Percentiles rank a stretch among this genome's conserved stretches.
These are phyloP conservation scores for Syngnathoides biaculeatus DNA, from an alignment of 2,113 vertebrate genomes.

Conservation along the genomic window DNA sequence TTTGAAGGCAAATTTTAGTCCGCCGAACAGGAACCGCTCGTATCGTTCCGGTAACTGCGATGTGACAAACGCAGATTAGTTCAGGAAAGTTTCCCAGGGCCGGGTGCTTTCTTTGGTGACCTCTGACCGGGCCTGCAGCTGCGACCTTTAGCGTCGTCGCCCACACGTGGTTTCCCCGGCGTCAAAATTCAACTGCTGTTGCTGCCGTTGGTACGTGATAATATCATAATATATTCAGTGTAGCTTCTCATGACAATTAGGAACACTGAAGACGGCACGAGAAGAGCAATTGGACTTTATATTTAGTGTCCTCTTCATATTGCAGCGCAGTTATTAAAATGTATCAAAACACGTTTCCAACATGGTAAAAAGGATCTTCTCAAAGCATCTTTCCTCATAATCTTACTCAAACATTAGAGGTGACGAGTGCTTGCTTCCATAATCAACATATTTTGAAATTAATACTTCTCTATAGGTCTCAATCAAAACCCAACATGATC, in stretches of 20 bases:
- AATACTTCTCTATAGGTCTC: no score
- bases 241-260: not conserved
- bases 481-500: no score
- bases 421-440: no score
- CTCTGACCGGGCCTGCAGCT: conserved; percentile 54
- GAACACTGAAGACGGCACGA: no score
- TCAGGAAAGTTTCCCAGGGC: conserved; percentile 68
- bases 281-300: no score
- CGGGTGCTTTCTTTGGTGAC: conserved; percentile 68
- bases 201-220: not conserved
- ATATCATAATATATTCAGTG: not conserved
- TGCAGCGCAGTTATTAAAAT: no score
- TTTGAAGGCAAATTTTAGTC: conserved; percentile 5
- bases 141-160: conserved; percentile 34
- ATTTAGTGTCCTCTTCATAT: no score
- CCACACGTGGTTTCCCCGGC: no score
- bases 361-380: no score
- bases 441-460: no score
- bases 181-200: conserved; percentile 57
- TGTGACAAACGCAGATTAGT: conserved; percentile 60
- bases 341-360: not conserved
- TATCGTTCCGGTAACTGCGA: conserved; percentile 66
- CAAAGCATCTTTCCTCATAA: no score
- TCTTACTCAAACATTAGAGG: no score
- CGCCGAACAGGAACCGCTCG: conserved; percentile 45